Conservation (phyloP, 2,888 invertebrate species). For the Agonum fuliginosum region DNA sequence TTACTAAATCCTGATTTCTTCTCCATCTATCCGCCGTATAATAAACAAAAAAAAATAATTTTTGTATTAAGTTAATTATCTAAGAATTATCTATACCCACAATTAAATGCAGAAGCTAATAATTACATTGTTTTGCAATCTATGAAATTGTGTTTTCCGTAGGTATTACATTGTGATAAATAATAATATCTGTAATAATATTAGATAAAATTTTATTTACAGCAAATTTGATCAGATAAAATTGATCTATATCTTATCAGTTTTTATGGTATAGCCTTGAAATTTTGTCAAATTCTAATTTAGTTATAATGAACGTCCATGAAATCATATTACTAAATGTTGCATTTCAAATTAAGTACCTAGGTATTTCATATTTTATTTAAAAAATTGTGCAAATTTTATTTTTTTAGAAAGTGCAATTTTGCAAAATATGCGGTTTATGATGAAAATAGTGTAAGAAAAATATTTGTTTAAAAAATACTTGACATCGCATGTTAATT, state of each 20-base stretch:
- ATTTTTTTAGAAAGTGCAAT: slow-evolving; percentile 21
- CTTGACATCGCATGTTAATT: slow-evolving; percentile 26
- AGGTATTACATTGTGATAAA: background rate
- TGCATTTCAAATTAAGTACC: too few species aligned
- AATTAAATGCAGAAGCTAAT: too few species aligned
- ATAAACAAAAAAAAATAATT: too few species aligned
- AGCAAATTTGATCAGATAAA: background rate
- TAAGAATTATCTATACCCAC: too few species aligned
- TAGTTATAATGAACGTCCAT: background rate
- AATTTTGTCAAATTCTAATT: background rate
- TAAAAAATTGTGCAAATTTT: slow-evolving; percentile 19
- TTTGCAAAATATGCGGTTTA: background rate
- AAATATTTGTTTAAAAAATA: slow-evolving; percentile 3
- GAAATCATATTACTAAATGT: too few species aligned
- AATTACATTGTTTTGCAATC: too few species aligned
- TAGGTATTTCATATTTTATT: too few species aligned
- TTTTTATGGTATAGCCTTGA: slow-evolving; percentile 1
- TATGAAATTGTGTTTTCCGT: too few species aligned
- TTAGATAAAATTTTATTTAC: background rate
- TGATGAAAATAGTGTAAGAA: background rate
- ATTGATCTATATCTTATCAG: slow-evolving; percentile 11
- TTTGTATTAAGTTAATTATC: too few species aligned
- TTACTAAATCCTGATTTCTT: too few species aligned
- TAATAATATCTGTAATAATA: background rate
- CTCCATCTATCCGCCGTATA: too few species aligned